Evolutionary conservation across 2,797 vertebrate species (phyloP).

Genomic region (Chiroxiphia lanceolata): DNA sequence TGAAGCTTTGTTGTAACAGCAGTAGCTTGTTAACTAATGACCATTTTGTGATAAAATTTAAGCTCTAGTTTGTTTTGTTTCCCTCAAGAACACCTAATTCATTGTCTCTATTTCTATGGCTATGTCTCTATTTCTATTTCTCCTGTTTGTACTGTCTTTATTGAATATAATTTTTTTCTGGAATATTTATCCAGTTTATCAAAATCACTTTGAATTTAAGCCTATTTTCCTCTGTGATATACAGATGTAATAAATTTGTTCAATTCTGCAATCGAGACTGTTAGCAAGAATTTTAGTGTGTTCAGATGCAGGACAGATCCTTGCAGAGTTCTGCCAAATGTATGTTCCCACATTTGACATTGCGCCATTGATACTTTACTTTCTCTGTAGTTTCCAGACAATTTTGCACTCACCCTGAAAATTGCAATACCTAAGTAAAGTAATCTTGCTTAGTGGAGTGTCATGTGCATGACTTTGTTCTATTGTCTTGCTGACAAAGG

Average conservation of each 20-base stretch:
- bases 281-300: neutral
- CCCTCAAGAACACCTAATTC: neutral
- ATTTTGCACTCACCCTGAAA: neutral
- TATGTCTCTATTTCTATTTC: neutral
- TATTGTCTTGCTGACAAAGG: neutral
- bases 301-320: neutral
- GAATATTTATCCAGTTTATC: neutral
- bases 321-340: neutral
- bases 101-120: neutral
- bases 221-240: neutral
- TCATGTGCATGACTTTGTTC: neutral
- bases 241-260: neutral
- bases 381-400: neutral
- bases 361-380: neutral
- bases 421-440: neutral
- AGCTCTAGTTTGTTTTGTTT: neutral
- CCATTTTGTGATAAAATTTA: neutral
- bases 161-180: neutral
- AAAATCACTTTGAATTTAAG: neutral
- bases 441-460: neutral
- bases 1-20: neutral
- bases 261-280: neutral
- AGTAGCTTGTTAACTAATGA: neutral
- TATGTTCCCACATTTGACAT: neutral
- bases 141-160: neutral